These are phyloP conservation scores for Volucella zonaria DNA, from an alignment of 2,888 invertebrate genomes.

Conservation along the genomic window DNA sequence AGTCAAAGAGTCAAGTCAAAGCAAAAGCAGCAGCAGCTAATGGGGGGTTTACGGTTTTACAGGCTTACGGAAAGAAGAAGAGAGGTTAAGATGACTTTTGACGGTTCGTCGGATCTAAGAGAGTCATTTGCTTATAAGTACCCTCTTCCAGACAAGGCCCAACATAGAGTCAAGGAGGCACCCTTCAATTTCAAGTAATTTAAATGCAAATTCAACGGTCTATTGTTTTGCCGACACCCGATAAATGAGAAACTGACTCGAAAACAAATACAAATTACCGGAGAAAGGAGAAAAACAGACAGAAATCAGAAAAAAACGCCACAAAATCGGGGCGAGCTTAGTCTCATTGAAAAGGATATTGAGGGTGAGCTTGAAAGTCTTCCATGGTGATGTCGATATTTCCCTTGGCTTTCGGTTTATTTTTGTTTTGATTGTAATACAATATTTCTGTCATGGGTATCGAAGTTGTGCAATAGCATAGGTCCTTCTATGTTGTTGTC, in stretches of 20 bases:
- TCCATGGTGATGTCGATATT: not conserved
- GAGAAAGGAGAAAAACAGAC: not conserved
- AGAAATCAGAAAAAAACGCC: conserved; percentile 22
- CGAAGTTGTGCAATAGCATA: conserved; percentile 10
- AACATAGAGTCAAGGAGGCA: conserved; percentile 40
- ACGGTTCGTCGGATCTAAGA: conserved; percentile 65
- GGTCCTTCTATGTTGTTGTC: conserved; percentile 28
- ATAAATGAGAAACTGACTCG: conserved; percentile 46
- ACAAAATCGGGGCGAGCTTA: conserved; percentile 2
- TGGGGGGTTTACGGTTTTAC: not conserved
- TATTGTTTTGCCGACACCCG: conserved; percentile 51
- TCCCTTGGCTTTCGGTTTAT: not conserved
- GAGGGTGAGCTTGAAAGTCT: not conserved
- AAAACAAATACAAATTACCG: conserved; percentile 30
- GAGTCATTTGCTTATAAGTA: conserved; percentile 53
- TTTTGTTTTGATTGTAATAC: conserved; percentile 48
- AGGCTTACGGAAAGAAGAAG: not conserved
- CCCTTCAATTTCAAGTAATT: conserved; percentile 71
- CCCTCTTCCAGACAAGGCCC: conserved; percentile 27
- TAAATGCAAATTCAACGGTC: conserved; percentile 69
- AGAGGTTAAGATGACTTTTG: conserved; percentile 56
- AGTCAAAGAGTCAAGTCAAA: conserved; percentile 50
- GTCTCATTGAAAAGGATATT: not conserved
- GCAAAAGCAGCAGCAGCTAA: not conserved
- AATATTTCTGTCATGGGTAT: conserved; percentile 30